phyloP scores from a whole-genome alignment of 2,113 vertebrate species.

The Nasalis larvatus region DNA sequence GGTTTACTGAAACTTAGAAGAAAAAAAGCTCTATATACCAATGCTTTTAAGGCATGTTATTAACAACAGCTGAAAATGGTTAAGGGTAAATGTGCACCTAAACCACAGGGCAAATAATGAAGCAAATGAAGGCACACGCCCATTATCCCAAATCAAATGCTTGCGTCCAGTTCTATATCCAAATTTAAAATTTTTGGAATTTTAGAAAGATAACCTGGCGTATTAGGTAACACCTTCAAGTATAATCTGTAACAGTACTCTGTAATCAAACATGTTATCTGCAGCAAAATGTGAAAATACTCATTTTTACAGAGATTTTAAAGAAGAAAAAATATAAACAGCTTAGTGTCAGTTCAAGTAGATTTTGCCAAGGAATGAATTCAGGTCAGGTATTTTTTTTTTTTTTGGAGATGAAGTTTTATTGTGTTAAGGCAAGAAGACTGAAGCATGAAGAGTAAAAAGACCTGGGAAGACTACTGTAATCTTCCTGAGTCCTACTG shows the following conservation, averaged over 20 bases:
- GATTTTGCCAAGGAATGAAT: conserved; percentile 39
- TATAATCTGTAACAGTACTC: neutral
- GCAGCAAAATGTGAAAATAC: neutral
- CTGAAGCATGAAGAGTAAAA: neutral
- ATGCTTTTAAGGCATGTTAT: neutral
- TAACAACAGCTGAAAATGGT: neutral
- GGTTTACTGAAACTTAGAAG: conserved; percentile 30
- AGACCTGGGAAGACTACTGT: neutral
- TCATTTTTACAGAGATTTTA: conserved; percentile 26
- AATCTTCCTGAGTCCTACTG: neutral
- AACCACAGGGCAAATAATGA: neutral
- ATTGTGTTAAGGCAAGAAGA: neutral
- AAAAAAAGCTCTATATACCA: neutral
- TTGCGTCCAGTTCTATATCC: neutral
- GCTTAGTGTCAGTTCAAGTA: conserved; percentile 11
- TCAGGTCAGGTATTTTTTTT: neutral
- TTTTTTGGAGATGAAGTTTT: too few relatives aligned
- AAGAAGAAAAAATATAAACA: conserved; percentile 8
- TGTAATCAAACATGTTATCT: neutral
- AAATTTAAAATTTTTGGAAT: neutral
- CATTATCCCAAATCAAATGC: neutral
- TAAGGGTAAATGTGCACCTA: neutral
- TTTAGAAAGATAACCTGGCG: conserved; percentile 9
- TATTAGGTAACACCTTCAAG: neutral
- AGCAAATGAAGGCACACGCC: neutral